Conservation (phyloP, 2,888 invertebrate genomes). For the Perdita meconis region DNA sequence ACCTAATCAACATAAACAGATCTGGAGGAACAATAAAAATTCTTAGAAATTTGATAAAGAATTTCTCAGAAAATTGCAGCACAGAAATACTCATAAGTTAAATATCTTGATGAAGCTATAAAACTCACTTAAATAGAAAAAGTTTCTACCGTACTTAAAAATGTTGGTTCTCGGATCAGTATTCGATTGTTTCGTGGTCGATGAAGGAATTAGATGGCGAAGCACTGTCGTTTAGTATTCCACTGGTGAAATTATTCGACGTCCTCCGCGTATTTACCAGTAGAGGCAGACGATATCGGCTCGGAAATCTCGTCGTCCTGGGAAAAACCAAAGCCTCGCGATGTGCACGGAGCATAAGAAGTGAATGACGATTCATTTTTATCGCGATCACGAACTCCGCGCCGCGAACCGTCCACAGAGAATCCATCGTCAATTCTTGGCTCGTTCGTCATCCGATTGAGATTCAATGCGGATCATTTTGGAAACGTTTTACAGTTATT, state of each 20-base stretch:
- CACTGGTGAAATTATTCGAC: slow-evolving; percentile 70
- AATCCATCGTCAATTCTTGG: slow-evolving; percentile 38
- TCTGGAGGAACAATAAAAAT: too few species aligned
- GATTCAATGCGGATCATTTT: slow-evolving; percentile 25
- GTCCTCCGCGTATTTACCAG: slow-evolving; percentile 64
- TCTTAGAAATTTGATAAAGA: too few species aligned
- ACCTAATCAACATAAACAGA: too few species aligned
- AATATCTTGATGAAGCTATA: too few species aligned
- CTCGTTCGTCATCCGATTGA: slow-evolving; percentile 26
- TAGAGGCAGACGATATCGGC: slow-evolving; percentile 60
- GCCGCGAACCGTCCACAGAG: neutral
- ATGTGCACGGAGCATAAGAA: slow-evolving; percentile 50
- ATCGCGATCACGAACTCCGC: slow-evolving; percentile 52
- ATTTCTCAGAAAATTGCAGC: too few species aligned
- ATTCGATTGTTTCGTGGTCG: neutral
- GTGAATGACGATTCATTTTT: slow-evolving; percentile 48
- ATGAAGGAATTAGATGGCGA: slow-evolving; percentile 15
- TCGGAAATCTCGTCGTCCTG: slow-evolving; percentile 73
- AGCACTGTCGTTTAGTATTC: slow-evolving; percentile 71
- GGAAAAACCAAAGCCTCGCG: slow-evolving; percentile 65
- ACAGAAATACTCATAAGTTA: too few species aligned
- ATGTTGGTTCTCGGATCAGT: neutral
- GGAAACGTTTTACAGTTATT: slow-evolving; percentile 10
- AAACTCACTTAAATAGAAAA: too few species aligned
- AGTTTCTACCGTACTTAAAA: neutral